Base-by-base conservation (phyloP, 2,888 invertebrate genomes). In the Pseudoips prasinana region DNA sequence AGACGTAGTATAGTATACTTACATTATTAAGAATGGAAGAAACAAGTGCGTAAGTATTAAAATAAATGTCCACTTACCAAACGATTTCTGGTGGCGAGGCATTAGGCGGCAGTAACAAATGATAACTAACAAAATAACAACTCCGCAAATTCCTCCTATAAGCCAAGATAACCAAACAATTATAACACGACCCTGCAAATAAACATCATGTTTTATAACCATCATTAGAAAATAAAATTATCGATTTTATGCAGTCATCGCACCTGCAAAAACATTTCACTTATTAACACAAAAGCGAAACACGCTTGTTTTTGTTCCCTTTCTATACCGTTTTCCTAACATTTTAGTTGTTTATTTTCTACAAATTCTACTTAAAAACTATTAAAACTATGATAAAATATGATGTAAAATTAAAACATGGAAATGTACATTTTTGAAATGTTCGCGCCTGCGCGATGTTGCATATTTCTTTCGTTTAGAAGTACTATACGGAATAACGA, bases 31-130 rank as follows among this genome's bases (percentile, higher is more conserved):
- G 14, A 14, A 14, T 14, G 14, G n/a, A n/a, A n/a, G 22, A 8
- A 22, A 8, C 22, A 22, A 22, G 22, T 8, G 7, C n/a, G n/a
- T n/a, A n/a, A n/a, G n/a, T n/a, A n/a, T n/a, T n/a, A n/a, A 24
- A 24, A 24, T 24, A 9, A 8, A 9, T 8, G 3, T 24, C 8
- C 3, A 11, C 90, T 89, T 79, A 92, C 92, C 91, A 67, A 91
- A 91, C 46, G 92, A 91, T 83, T 92, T 92, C 78, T 92, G 92
- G 66, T 92, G 90, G 49, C 91, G 91, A 60, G 92, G 92, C 90
- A 92, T 92, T 70, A 92, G 90, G 87, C 92, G 92, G 75, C 92
- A 92, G 75, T 92, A 91, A 81, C 92, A 92, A 62, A 92, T 86
- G 64, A 92, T 81, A 69, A 91, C 81, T 54, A 92, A 90, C 70